A percentile compares a stretch with the other conserved stretches of the same genome.
These are phyloP conservation scores for Tadarida brasiliensis DNA, from an alignment of 2,797 vertebrate species.

Conservation along the genomic window DNA sequence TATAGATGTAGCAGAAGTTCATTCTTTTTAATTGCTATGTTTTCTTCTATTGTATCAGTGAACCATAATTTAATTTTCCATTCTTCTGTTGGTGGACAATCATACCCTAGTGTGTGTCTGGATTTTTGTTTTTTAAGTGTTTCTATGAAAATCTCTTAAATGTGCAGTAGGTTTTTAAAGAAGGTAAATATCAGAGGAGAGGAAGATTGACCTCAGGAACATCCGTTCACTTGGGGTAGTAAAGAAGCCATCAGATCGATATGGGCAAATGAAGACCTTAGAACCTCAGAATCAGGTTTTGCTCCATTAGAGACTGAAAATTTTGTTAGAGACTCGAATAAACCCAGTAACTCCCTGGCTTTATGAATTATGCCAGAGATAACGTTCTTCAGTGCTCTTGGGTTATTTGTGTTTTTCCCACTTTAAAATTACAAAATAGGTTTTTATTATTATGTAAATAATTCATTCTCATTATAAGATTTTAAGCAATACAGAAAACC, in stretches of 20 bases:
- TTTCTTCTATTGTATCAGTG: background rate
- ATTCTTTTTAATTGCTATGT: background rate
- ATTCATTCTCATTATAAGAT: background rate
- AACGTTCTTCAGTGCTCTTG: background rate
- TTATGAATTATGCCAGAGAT: background rate
- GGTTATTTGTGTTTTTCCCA: background rate
- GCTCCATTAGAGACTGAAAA: background rate
- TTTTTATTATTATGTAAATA: background rate
- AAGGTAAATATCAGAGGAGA: background rate
- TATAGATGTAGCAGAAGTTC: background rate
- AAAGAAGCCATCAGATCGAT: background rate
- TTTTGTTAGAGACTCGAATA: background rate
- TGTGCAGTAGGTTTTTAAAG: background rate
- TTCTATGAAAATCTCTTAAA: background rate
- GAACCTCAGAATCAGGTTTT: background rate
- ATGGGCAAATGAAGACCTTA: background rate
- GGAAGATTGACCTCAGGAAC: background rate
- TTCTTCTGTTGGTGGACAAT: background rate
- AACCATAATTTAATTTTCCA: background rate
- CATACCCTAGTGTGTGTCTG: background rate
- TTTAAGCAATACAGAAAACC: background rate
- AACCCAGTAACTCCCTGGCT: background rate
- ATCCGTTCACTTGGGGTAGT: background rate
- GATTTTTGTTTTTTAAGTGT: background rate
- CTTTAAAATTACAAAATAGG: constrained; percentile 21